Base-by-base conservation (phyloP, 1,140 invertebrate genomes). In the Calliopsis andreniformis region DNA sequence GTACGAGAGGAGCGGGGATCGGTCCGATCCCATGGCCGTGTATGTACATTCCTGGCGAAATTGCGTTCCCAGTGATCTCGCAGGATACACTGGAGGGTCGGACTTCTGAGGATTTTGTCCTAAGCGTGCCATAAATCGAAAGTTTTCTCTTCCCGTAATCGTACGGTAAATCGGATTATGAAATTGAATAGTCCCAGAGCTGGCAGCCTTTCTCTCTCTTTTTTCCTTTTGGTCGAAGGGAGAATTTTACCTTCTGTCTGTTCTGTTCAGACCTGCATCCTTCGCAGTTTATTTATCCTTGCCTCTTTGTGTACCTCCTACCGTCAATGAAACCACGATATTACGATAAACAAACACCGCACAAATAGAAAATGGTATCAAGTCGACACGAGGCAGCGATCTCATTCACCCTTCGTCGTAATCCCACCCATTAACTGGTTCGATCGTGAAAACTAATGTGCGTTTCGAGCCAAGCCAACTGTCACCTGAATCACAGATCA, bases 151-250 rank as follows among this genome's bases (percentile, higher is more conserved):
- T 79, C 25, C 73, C 76, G 68, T 80, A 83, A 86, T 80, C 79
- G 77, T 76, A 70, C 70, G 78, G 73, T 72, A 86, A 87, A 86
- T 87, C 80, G 84, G 82, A 86, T 87, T 84, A 84, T 76, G 76
- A 86, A 87, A 87, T 87, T 84, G 79, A 87, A 87, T 86, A 84
- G 85, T 86, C 76, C 58, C 25, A 56, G 47, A 69, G 47, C 39
- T 49, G 20, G 28, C 23, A n/a, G n/a, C 6, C 18, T 14, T 14
- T 8, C 32, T n/a, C 3, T 14, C 32, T 10, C 18, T 30, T 2
- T 14, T 25, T 7, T 4, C 20, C 14, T 8, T 14, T 20, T 7
- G 39, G 18, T 2, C n/a, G 20, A 8, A 25, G 49, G 16, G 35
- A n/a, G n/a, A 42, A 25, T n/a, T 61, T 61, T 53, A 30, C 35